A percentile compares a stretch with the other conserved stretches of the same genome.
Evolutionary conservation across 2,113 vertebrate genomes (phyloP).

Genomic region (Myocastor coypus): DNA sequence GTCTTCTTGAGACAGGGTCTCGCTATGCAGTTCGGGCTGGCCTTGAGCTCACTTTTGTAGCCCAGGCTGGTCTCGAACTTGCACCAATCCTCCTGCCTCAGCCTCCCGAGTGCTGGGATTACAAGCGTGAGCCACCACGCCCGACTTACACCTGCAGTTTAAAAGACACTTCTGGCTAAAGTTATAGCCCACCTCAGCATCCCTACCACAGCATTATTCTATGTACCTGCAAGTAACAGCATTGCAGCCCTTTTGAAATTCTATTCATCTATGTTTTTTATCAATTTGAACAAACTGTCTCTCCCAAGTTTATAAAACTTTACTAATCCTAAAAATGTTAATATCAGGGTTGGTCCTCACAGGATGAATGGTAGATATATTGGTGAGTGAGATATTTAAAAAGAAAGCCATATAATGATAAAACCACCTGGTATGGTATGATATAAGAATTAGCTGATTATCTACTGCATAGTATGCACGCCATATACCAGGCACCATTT

Average conservation of each 20-base stretch:
- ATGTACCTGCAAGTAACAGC: not conserved
- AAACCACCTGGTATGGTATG: not conserved
- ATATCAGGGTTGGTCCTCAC: not conserved
- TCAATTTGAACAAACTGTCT: not conserved
- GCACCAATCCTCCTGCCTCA: no score
- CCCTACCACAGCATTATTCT: not conserved
- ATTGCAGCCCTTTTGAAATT: not conserved
- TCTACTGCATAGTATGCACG: not conserved
- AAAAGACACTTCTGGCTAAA: not conserved
- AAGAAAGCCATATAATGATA: no score
- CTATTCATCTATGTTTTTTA: not conserved
- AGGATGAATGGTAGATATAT: not conserved
- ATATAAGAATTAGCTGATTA: not conserved
- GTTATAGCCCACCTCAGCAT: not conserved
- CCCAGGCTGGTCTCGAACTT: no score
- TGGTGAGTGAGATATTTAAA: not conserved
- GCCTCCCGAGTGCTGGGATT: no score
- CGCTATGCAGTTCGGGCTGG: no score
- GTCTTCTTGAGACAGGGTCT: no score
- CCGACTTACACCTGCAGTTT: no score
- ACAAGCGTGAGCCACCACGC: no score
- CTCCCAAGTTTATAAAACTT: not conserved
- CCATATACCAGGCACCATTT: not conserved
- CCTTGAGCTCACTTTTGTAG: no score
- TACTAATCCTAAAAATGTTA: not conserved